A percentile compares a stretch with the other conserved stretches of the same genome.
Evolutionary conservation across 2,888 invertebrate species (phyloP).

Genomic region (Chymomyza procnemis): DNA sequence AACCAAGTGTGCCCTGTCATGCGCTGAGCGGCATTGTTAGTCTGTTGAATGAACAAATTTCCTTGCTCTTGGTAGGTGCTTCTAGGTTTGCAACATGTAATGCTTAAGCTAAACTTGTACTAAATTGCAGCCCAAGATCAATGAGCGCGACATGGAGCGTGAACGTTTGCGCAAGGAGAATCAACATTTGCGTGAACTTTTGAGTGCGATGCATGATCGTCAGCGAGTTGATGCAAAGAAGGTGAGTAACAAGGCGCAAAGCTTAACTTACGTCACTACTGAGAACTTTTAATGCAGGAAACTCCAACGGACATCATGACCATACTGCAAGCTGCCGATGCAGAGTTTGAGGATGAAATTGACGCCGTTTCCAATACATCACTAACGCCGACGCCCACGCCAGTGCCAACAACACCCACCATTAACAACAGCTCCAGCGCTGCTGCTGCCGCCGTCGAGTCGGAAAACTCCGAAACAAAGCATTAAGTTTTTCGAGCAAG

Average conservation of each 20-base stretch:
- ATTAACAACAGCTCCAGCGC: not conserved
- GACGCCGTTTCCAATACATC: constrained; percentile 68
- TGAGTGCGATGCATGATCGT: constrained; percentile 82
- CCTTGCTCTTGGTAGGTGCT: constrained; percentile 83
- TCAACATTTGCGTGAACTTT: constrained; percentile 85
- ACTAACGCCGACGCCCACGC: constrained; percentile 67
- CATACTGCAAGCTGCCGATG: constrained; percentile 67
- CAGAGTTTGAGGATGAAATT: constrained; percentile 67
- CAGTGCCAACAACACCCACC: constrained; percentile 39
- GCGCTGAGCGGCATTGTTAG: constrained; percentile 83
- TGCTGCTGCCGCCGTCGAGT: not conserved
- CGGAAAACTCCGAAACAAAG: not conserved
- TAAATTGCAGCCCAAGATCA: constrained; percentile 83
- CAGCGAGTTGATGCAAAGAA: constrained; percentile 78
- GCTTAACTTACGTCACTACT: not conserved
- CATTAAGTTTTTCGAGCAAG: not conserved
- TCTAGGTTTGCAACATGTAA: not conserved
- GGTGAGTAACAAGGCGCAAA: constrained; percentile 46
- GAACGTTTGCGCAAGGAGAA: constrained; percentile 86
- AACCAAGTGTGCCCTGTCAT: constrained; percentile 82
- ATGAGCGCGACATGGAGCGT: constrained; percentile 87
- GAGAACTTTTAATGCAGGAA: constrained; percentile 54
- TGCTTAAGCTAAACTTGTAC: not conserved
- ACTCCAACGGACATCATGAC: constrained; percentile 76
- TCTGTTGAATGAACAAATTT: constrained; percentile 83